Evolutionary conservation across 1,140 invertebrate genomes (phyloP), one percentile per base, ranked within the genome.

Genomic region (Pachypeltis micranthus): DNA sequence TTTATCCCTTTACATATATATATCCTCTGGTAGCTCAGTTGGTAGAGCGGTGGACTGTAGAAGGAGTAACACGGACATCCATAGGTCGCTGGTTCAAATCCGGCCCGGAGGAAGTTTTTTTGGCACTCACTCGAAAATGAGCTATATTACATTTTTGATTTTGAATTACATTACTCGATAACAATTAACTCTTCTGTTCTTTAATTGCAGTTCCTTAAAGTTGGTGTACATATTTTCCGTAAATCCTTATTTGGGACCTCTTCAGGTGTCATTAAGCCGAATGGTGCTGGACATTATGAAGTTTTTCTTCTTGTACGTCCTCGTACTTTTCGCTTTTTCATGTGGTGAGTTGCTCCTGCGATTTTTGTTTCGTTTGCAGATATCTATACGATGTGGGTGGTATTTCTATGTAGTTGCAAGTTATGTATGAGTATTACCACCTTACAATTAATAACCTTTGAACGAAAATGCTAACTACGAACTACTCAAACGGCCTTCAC

Each of bases 221-320:
- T 80, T 98, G 69, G 95, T 98, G 69, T 97, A 97, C 80, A 98
- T 98, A 75, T 98, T 98, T 79, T 98, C 95, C 56, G 93, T 98
- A 59, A 98, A 98, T 80, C 95, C 96, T 25, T 92, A 98, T 77
- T 78, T 98, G 71, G 96, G 96, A 63, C 95, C 96, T 63, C 81
- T 99, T 61, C 96, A 99, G 80, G 96, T 99, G 56, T 96, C 93
- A 7, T 80, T 98, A 23, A 96, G 92, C 56, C 81, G 93, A 67
- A 98, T 98, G 95, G 91, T 98, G 62, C 88, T 96, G 79, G 95
- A 98, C 74, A 97, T 98, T 56, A 87, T 97, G 79, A 97, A 97
- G 75, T 98, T 97, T 76, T 92, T 93, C 74, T 92, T 96, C 69
- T 81, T 98, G 59, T 96, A 93, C 75, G 85, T 95, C 34, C 79